phyloP scores from a whole-genome alignment of 2,888 invertebrate species.

The Spilarctia lutea region DNA sequence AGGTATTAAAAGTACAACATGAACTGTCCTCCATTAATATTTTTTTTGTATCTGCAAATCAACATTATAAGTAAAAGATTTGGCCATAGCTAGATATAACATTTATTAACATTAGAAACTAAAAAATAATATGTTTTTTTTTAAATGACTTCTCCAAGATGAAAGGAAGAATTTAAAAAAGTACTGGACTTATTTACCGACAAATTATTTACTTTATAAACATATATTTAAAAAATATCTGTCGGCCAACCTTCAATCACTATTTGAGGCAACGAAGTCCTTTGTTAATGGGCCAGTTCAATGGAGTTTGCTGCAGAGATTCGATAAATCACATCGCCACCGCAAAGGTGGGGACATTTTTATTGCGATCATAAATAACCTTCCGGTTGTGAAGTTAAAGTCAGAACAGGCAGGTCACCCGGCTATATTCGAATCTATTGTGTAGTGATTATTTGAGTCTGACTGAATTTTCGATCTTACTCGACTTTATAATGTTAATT shows the following conservation, averaged over 20 bases:
- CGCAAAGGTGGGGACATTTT: constrained; percentile 14
- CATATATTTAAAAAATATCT: background rate
- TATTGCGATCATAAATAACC: constrained; percentile 23
- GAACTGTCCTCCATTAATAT: too few species aligned
- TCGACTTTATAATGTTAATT: background rate
- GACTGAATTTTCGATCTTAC: background rate
- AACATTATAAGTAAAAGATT: too few species aligned
- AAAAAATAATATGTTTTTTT: too few species aligned
- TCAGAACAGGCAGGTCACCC: constrained; percentile 15
- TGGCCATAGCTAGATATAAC: too few species aligned
- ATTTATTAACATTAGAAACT: too few species aligned
- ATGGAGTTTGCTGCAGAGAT: constrained; percentile 3
- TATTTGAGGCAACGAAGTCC: background rate
- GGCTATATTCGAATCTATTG: constrained; percentile 34
- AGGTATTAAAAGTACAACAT: too few species aligned
- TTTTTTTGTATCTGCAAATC: too few species aligned
- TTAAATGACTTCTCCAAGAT: too few species aligned
- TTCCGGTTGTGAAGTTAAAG: constrained; percentile 20
- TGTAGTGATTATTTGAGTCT: constrained; percentile 28
- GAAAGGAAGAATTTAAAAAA: too few species aligned
- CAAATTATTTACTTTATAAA: background rate
- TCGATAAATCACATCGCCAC: constrained; percentile 11
- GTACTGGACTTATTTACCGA: too few species aligned
- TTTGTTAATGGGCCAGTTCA: background rate
- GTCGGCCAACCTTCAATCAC: background rate